Evolutionary conservation across 2,113 vertebrate species (phyloP), one percentile per base, ranked within the genome.

Genomic region (Siniperca knerii): DNA sequence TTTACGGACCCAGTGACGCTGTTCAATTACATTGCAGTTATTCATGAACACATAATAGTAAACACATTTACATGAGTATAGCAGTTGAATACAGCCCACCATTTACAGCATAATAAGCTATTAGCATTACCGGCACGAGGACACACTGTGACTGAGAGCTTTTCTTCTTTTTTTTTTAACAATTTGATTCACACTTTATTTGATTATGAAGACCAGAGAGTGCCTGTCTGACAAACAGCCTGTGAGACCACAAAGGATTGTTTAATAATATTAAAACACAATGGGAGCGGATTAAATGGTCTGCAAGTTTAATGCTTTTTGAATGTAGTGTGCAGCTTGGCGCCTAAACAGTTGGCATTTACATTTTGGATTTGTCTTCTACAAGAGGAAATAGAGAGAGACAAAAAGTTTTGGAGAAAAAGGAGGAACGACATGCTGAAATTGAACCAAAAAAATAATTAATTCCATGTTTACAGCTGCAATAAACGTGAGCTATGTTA

Each of bases 71-170:
- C 84, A 82, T 77, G 86, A 88, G 86, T 44, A 67, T 85, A 58
- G 77, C 8, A 9, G 52, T 52, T 87, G 88, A 92, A 91, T 84
- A 79, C 50, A 10, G 68, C 79, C 35, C 50, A 64, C 42, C 75
- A 61, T 89, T 91, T 83, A 88, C 81, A 77, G 75, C 83, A 83
- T 88, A 86, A 93, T 89, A 81, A 84, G 90, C 81, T 77, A 90
- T 90, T 89, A 90, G 84, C 79, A 83, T 87, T 87, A 82, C 75
- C 6, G 50, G 69, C 61, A 77, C 11, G 23, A 87, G 83, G 54
- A 90, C 78, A 69, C 52, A 1, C 40, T 86, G 86, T 76, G 77
- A 84, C 72, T 9, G 40, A 55, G 35, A 76, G 79, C 79, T 66
- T 85, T 73, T 66, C 13, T 52, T 58, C 11, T 46, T 52, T 29